Percentiles rank a stretch among this genome's conserved stretches.
These are phyloP conservation scores for Morpho deidamia DNA, from an alignment of 2,888 invertebrate genomes.

Conservation along the genomic window DNA sequence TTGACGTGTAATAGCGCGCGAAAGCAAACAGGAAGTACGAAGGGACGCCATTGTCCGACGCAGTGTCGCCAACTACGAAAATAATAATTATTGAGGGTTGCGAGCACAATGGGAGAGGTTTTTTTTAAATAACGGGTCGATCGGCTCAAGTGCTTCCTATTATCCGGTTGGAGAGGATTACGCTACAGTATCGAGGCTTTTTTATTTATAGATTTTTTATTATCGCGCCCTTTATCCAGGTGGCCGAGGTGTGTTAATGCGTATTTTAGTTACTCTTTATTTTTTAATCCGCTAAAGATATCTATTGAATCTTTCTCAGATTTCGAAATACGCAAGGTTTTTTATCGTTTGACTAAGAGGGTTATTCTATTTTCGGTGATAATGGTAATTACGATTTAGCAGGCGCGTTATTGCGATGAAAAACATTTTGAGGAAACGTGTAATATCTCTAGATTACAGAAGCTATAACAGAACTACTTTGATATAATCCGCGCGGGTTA, in stretches of 20 bases:
- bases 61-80: slow-evolving; percentile 77
- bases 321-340: too few species aligned
- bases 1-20: slow-evolving; percentile 78
- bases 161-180: slow-evolving; percentile 64
- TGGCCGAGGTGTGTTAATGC: slow-evolving; percentile 67
- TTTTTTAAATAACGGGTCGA: slow-evolving; percentile 70
- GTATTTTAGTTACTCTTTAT: slow-evolving; percentile 54
- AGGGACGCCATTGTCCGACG: slow-evolving; percentile 61
- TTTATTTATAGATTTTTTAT: slow-evolving; percentile 40
- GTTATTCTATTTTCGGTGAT: too few species aligned
- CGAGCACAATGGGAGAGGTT: slow-evolving; percentile 38
- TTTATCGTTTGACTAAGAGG: too few species aligned
- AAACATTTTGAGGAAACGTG: too few species aligned
- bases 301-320: slow-evolving; percentile 9
- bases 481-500: too few species aligned
- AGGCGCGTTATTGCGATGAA: too few species aligned
- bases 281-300: slow-evolving; percentile 45
- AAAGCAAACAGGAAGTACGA: slow-evolving; percentile 75
- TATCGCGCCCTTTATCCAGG: slow-evolving; percentile 53
- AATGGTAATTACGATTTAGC: too few species aligned
- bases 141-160: slow-evolving; percentile 75
- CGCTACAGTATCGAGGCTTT: slow-evolving; percentile 60
- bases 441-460: too few species aligned
- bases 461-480: too few species aligned
- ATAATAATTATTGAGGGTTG: slow-evolving; percentile 76